Base-by-base conservation (phyloP, 2,113 vertebrate species). In the Marmota flaviventris region DNA sequence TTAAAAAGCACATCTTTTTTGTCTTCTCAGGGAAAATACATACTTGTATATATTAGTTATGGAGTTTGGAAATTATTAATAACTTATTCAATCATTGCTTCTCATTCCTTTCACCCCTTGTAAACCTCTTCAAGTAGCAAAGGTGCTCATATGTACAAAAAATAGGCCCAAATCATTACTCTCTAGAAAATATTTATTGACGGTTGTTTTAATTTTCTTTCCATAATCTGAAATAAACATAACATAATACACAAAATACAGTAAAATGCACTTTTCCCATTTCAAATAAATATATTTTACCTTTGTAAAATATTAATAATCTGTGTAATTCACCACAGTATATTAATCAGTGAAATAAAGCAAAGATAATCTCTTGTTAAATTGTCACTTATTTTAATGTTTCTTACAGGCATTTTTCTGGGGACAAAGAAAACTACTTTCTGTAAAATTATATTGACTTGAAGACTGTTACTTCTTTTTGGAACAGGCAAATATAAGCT, bases 261-360 rank as follows among this genome's bases (percentile, higher is more conserved):
- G 98, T 99, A 99, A 99, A 98, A 99, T 98, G 98, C 98, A 99
- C 98, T 98, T 98, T 98, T 79, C 98, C 98, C 98, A 98, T 90
- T 97, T 98, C 98, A 99, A 98, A 99, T 98, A 99, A 99, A 99
- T 99, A 99, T 85, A 98, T 97, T 98, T 98, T 97, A 98, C 97
- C 17, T 86, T 95, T 97, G 90, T 97, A 98, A 98, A 98, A 98
- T 20, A 85, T 96, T 97, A 96, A 97, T 98, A 97, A 98, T 97
- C 97, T 98, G 97, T 97, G 65, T 96, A 83, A 89, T 92, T 97
- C 87, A 97, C 93, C 85, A 92, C 27, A 97, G 91, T 97, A 75
- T 95, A 96, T 93, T 97, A 97, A 97, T 97, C 94, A 97, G 96
- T 98, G 96, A 97, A 91, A 93, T 94, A 79, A 91, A 58, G 2